phyloP scores from a whole-genome alignment of 1,140 invertebrate species.

The Drosophila pachea region DNA sequence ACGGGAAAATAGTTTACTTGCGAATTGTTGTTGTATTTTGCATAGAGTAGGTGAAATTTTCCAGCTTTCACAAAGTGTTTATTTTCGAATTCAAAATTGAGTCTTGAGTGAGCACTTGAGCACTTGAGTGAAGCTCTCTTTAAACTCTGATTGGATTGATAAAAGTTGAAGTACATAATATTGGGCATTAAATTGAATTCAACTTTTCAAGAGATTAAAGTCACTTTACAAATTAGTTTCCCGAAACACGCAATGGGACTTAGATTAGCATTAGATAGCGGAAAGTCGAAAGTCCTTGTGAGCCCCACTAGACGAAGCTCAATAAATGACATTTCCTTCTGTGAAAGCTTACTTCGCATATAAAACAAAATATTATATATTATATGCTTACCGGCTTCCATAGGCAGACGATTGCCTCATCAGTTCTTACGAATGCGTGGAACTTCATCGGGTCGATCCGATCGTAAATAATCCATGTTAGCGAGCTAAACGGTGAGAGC shows the following conservation, averaged over 20 bases:
- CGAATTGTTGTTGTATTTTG: background rate
- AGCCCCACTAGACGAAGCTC: too few species aligned
- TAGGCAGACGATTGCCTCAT: background rate
- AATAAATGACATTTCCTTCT: too few species aligned
- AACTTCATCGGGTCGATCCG: conserved; percentile 27
- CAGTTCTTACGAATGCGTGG: conserved; percentile 15
- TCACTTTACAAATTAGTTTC: background rate
- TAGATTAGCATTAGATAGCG: too few species aligned
- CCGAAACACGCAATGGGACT: background rate
- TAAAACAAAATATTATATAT: too few species aligned
- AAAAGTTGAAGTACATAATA: background rate
- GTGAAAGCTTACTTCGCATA: too few species aligned
- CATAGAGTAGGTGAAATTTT: background rate
- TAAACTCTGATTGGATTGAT: conserved; percentile 1
- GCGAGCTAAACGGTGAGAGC: background rate
- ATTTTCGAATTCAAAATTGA: background rate
- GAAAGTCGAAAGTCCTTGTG: too few species aligned
- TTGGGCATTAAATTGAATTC: background rate
- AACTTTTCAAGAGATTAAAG: background rate
- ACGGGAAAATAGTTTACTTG: conserved; percentile 8
- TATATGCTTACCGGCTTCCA: too few species aligned
- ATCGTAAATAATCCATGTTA: conserved; percentile 51
- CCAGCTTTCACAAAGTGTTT: background rate
- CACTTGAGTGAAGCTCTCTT: background rate
- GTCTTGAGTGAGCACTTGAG: background rate